Evolutionary conservation across 2,113 vertebrate genomes (phyloP), one percentile per base, ranked within the genome.

Genomic region (Coptodon rendalli): DNA sequence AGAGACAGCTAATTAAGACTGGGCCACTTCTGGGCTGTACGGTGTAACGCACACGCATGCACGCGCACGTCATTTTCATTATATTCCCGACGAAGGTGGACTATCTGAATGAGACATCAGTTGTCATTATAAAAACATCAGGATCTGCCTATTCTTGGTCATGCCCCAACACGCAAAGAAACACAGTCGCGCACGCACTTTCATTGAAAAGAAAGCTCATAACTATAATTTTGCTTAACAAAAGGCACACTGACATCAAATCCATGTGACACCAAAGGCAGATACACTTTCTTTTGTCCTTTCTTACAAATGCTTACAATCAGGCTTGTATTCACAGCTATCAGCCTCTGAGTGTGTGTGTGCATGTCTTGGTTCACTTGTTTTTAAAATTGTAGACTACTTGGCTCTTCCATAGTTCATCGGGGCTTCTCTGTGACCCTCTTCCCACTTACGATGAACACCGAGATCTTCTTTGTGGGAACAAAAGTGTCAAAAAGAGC

Each of bases 1-100:
- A 91, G 92, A 91, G 81, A 89, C 19, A 53, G 92, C 89, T 96
- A 96, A 96, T 96, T 96, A 96, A 94, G 94, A 92, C 90, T 81
- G 80, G 90, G 92, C 83, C 82, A 91, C 92, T 92, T 90, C 92
- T 88, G 78, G 79, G 80, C 84, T 86, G 29, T 38, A 3, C 71
- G 53, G 79, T 9, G 14, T 14, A 43, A 86, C 71, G 73, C 73
- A 82, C 43, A 81, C 16, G 31, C 29, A 84, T 16, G 48, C 63
- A 53, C 73, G 14, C 34, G 19, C 34, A 45, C 7, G 5, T 79
- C 80, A 48, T 43, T 89, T 86, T 80, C 90, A 93, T 93, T 91
- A 93, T 83, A 85, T 71, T 24, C 63, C 78, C 1, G 14, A 66
- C 40, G 40, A 83, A 85, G 68, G 63, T 34, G 78, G 40, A 87